These are phyloP conservation scores for Lepidurus couesii DNA, from an alignment of 1,140 invertebrate genomes.

Conservation along the genomic window DNA sequence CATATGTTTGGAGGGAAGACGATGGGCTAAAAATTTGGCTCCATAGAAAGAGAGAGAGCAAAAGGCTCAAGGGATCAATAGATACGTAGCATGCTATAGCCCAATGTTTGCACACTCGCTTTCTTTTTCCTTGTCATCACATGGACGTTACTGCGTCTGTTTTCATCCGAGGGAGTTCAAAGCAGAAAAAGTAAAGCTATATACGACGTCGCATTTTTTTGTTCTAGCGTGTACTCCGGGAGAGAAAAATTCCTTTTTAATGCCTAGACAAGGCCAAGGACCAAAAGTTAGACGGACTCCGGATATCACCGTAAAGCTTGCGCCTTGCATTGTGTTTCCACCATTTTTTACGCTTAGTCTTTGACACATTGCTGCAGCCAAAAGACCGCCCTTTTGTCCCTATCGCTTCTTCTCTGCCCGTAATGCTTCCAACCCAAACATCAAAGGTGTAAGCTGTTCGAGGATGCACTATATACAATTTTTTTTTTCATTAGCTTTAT, in stretches of 20 bases:
- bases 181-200: neutral
- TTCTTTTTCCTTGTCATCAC: constrained; percentile 10
- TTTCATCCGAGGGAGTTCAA: neutral
- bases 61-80: constrained; percentile 8
- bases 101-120: constrained; percentile 11
- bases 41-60: neutral
- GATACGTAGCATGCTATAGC: neutral
- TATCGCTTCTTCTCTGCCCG: neutral
- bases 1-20: too few species aligned
- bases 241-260: neutral
- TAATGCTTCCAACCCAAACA: neutral
- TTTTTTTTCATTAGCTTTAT: neutral
- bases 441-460: neutral
- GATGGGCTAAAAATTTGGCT: neutral
- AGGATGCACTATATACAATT: neutral
- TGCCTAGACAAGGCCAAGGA: neutral
- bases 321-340: neutral
- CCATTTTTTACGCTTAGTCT: neutral
- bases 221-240: too few species aligned
- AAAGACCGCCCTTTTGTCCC: neutral
- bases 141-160: neutral
- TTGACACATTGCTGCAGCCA: neutral
- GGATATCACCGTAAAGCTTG: too few species aligned
- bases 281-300: neutral
- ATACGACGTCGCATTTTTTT: too few species aligned